Conservation (phyloP, 2,797 vertebrate species). For the Sebastes minor region DNA sequence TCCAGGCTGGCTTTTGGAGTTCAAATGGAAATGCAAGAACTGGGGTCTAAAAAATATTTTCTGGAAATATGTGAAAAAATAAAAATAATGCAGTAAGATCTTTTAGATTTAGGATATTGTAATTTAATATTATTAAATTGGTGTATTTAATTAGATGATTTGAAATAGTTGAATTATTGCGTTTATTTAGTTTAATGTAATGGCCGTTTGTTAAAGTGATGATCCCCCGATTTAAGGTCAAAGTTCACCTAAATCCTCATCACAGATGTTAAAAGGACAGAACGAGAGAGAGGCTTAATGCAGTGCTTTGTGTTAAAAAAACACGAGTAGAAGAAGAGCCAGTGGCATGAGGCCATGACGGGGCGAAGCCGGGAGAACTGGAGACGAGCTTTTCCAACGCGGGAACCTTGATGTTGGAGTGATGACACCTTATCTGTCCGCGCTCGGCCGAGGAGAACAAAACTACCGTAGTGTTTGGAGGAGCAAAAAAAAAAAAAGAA, state of each 20-base stretch:
- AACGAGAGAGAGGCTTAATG: neutral
- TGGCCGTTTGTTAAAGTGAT: neutral
- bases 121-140: neutral
- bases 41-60: neutral
- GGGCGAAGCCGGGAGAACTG: constrained; percentile 20
- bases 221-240: neutral
- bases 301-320: constrained; percentile 31
- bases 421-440: constrained; percentile 71
- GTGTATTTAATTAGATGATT: neutral
- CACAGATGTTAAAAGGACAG: neutral
- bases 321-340: constrained; percentile 31
- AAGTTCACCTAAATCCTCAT: constrained; percentile 10
- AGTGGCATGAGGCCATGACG: constrained; percentile 31
- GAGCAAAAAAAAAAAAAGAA: neutral
- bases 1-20: neutral
- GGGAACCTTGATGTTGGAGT: constrained; percentile 55
- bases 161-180: neutral
- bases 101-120: neutral
- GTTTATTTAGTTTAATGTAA: neutral
- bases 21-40: neutral
- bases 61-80: neutral
- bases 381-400: constrained; percentile 6
- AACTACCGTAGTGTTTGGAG: constrained; percentile 55
- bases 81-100: neutral
- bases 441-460: constrained; percentile 54